These are phyloP conservation scores for Sclerodermus sp. DNA, from an alignment of 2,888 invertebrate species.

Conservation along the genomic window DNA sequence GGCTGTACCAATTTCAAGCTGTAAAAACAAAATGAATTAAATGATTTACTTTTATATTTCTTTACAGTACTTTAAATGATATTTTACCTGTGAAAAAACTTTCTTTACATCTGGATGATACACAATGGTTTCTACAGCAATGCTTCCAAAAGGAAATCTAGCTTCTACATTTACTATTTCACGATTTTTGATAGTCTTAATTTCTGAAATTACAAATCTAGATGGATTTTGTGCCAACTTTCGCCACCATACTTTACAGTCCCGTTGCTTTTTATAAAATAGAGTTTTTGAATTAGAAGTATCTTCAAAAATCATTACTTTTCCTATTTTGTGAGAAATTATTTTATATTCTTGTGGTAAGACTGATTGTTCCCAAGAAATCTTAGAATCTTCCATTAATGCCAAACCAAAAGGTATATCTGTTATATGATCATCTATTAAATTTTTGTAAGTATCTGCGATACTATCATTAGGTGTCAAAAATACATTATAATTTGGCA, in stretches of 20 bases:
- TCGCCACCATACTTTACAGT: constrained; percentile 85
- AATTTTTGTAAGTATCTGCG: constrained; percentile 25
- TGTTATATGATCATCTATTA: constrained; percentile 22
- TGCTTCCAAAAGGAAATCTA: constrained; percentile 65
- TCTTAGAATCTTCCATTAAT: constrained; percentile 33
- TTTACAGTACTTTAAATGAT: background rate
- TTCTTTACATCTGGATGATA: constrained; percentile 37
- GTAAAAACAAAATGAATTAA: constrained; percentile 23
- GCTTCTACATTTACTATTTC: constrained; percentile 67
- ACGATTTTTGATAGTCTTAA: constrained; percentile 53
- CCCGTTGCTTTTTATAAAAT: constrained; percentile 75
- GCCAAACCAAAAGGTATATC: constrained; percentile 44
- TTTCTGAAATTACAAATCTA: constrained; percentile 68
- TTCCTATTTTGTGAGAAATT: constrained; percentile 36
- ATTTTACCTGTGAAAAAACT: constrained; percentile 29
- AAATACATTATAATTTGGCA: constrained; percentile 60
- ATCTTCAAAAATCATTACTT: constrained; percentile 35
- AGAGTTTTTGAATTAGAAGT: constrained; percentile 62
- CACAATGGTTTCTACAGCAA: constrained; percentile 67
- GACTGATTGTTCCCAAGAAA: constrained; percentile 35
- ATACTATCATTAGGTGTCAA: constrained; percentile 35
- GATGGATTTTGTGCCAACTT: constrained; percentile 68
- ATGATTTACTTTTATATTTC: background rate
- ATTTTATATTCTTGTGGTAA: constrained; percentile 13
- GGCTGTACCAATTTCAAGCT: constrained; percentile 22